Evolutionary conservation across 2,797 vertebrate species (phyloP), one percentile per base, ranked within the genome.

Genomic region (Triplophysa bombifrons): DNA sequence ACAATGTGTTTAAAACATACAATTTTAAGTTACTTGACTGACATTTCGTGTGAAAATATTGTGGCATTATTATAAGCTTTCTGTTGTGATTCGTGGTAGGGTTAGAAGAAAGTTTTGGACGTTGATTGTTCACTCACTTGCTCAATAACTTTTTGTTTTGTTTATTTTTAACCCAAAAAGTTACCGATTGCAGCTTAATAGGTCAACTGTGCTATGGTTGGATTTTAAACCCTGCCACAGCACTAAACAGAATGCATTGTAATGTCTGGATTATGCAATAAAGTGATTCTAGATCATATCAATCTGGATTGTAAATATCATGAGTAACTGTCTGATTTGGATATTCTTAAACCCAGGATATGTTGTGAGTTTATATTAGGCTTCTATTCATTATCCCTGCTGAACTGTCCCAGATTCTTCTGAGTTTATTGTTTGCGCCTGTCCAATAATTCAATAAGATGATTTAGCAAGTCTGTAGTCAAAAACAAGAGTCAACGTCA

Each of bases 391-490:
- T 17, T 56, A 19, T 60, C 0, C 1, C 25, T 61, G 58, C 56
- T 27, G 22, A 22, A 8, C 16, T 53, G 48, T 53, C 20, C n/a
- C 46, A 46, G 0, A n/a, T 64, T 27, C 20, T 61, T 22, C 34
- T 46, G 50, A 22, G 69, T 55, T 79, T 22, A 46, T 72, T 56
- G 60, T 79, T 72, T 46, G 34, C 50, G 6, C 69, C 41, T 51
- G 34, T 65, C 69, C 50, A 72, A 72, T 78, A 20, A 72, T 48
- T 72, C 2, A 72, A 79, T 72, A 72, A 79, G 12, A 51, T 51
- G 55, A 53, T 5, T 34, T 61, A 3, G 22, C 30, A 41, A 38
- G 27, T 68, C 51, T 51, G 14, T 69, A 22, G 67, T 55, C 58
- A 65, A 72, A 78, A 65, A 48, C 50, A 55, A 22, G 55, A 4